Evolutionary conservation across 2,797 vertebrate genomes (phyloP), one percentile per base, ranked within the genome.

Genomic region (Tragelaphus oryx): DNA sequence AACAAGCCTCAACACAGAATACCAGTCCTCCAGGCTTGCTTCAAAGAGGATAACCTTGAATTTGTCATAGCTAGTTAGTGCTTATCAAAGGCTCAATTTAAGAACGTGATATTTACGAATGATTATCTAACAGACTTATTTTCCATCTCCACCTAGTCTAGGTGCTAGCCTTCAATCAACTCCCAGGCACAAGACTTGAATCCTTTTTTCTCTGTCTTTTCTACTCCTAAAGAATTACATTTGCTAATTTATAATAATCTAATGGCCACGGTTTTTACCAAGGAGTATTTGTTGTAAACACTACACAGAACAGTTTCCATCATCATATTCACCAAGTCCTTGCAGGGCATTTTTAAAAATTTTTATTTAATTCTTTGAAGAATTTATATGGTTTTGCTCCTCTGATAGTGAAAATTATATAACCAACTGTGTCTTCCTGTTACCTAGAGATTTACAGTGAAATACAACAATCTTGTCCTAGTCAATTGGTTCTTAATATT

Each of bases 41-140:
- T 95, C 94, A 91, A 62, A 91, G 79, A 92, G 16, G 46, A 89
- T 57, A 87, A 81, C 57, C 75, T 26, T 41, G 46, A 80, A 48
- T 93, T 52, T 94, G 62, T 65, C 74, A 65, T 37, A 89, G 87
- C 87, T 28, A 78, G 80, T 90, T 87, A 91, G 59, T 11, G 46
- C 89, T 91, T 96, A 94, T 79, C 97, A 96, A 96, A 95, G 83
- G 89, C 84, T 94, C 65, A 44, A 24, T 2, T 84, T 89, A 55
- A 28, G 44, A 62, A 91, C 75, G 81, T 14, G 48, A 26, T 91
- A 87, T 82, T 95, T 87, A 75, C 20, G 57, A 76, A 88, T 78
- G 78, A 92, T 82, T 74, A 90, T 48, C 95, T 65, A 76, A 82
- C 82, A 94, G 91, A 44, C 78, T 87, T 37, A 68, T 37, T 76